A percentile compares a stretch with the other conserved stretches of the same genome.
phyloP scores from a whole-genome alignment of 1,140 invertebrate species.

The Hypsibius dujardini region DNA sequence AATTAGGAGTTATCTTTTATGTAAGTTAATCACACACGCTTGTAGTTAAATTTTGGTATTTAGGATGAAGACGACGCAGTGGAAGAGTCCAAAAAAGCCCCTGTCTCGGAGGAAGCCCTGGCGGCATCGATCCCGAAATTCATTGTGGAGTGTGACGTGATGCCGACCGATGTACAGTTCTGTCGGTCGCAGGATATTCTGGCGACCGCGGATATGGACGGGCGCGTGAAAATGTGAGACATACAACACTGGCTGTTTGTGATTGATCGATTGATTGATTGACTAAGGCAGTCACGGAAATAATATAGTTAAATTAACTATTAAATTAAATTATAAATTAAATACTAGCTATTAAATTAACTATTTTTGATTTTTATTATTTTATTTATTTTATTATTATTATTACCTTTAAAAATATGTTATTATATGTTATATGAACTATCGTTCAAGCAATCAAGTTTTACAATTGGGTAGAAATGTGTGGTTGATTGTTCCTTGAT shows the following conservation, averaged over 20 bases:
- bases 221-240: background rate
- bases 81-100: too few relatives aligned
- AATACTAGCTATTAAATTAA: background rate
- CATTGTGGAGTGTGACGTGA: background rate
- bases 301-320: too few relatives aligned
- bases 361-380: background rate
- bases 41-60: too few relatives aligned
- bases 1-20: too few relatives aligned
- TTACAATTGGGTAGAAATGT: constrained; percentile 1
- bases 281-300: too few relatives aligned
- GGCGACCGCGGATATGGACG: background rate
- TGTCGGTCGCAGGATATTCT: background rate
- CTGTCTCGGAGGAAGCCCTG: too few relatives aligned
- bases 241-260: background rate
- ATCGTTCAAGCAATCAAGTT: background rate
- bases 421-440: background rate
- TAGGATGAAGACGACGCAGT: too few relatives aligned
- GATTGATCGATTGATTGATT: background rate
- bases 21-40: too few relatives aligned
- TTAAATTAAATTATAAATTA: too few relatives aligned
- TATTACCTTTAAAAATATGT: background rate
- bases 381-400: background rate
- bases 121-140: too few relatives aligned
- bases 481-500: background rate
- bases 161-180: constrained; percentile 2